Evolutionary conservation across 2,797 vertebrate species (phyloP), one percentile per base, ranked within the genome.

Genomic region (Molossus molossus): DNA sequence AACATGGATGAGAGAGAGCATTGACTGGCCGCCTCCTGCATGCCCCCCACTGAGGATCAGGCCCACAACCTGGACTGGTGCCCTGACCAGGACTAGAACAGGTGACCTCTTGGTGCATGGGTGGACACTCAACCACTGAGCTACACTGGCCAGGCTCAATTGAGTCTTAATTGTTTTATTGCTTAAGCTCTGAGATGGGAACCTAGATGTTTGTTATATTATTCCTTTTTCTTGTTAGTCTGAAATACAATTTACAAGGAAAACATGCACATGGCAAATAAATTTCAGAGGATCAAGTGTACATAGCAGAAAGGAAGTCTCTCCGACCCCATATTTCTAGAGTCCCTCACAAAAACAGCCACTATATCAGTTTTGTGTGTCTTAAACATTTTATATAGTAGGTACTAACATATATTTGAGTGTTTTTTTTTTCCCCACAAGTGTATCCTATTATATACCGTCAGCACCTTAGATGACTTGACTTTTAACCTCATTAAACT

Each of bases 221-320:
- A 80, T 86, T 48, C 4, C 17, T 25, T 53, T 53, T 85, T 75
- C 55, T 90, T 88, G 17, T 77, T 88, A 77, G 29, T 87, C 73
- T 69, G 33, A 86, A 94, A 72, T 73, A 69, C 53, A 79, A 48
- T 93, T 67, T 70, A 69, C 94, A 90, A 84, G 62, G 77, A 94
- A 92, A 86, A 77, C n/a, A 60, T 17, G 12, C 62, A 73, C n/a
- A 37, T 57, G 21, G 55, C 64, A 94, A 94, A 60, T 73, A 76
- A 86, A 79, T 87, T 85, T 95, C 57, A 87, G 82, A 84, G 33
- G n/a, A 55, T 94, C 33, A 86, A 76, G 14, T 55, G 9, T 91
- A 80, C 5, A n/a, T 37, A 55, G 37, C 1, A 4, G 67, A 81
- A 88, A 48, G 72, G 37, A 83, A 80, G 27, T 70, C 65, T 69